Base-by-base conservation (phyloP, 2,113 vertebrate species). In the Dicrurus megarhynchus region DNA sequence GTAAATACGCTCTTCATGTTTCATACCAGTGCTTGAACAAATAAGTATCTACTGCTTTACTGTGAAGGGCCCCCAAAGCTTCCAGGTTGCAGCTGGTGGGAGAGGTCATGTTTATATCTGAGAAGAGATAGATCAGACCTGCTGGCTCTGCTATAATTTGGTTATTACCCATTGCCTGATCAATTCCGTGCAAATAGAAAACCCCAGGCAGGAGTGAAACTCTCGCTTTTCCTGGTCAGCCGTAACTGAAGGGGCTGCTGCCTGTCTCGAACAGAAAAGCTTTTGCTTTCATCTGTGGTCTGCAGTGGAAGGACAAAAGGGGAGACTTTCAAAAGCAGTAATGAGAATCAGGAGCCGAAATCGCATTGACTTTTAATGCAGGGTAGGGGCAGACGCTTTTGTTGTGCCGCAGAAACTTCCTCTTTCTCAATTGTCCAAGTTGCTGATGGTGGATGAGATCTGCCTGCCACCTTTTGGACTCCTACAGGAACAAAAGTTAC, bases 361-460 rank as follows among this genome's bases (percentile, higher is more conserved):
- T 96, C 79, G 68, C 64, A 56, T 84, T 96, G 90, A 96, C 79
- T 96, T 96, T 55, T 74, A 90, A 92, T 80, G 93, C 84, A 84
- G 79, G 86, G 39, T 52, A 19, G 82, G 75, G 82, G 75, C 55
- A 86, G 83, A 6, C 0, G 2, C 57, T 67, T 69, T 80, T 1
- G 17, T 80, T 67, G 84, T 53, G 63, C 52, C 24, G 81, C 60
- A 60, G 68, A 84, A 96, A 52, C 67, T 80, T 88, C 57, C 30
- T 87, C 52, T 85, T 57, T 76, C 50, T 79, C 42, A 42, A 6
- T 55, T 77, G 65, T 78, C 33, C 9, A 5, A 1, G 30, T 39
- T 69, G 84, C 70, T 79, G 63, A 18, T 73, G 71, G 67, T 64
- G 59, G 70, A 28, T 41, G 55, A 50, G 47, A 44, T 74, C 59